A percentile compares a stretch with the other conserved stretches of the same genome.
Conservation (phyloP, 2,888 invertebrate genomes). For the Muscina levida region DNA sequence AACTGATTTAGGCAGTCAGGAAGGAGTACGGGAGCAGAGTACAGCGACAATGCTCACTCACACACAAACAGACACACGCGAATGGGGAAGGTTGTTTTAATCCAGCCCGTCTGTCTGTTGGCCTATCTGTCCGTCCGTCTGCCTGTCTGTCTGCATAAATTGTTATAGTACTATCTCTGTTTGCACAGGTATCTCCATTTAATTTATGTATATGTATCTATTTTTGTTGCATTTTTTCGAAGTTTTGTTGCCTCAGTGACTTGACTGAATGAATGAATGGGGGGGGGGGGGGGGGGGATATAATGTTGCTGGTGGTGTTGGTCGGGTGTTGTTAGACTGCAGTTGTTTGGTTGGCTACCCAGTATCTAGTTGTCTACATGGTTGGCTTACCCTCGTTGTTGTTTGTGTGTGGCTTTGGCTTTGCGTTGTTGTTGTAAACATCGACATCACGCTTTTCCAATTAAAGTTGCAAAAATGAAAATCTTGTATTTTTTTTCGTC, state of each 20-base stretch:
- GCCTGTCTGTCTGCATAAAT: conserved; percentile 9
- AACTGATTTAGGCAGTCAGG: conserved; percentile 48
- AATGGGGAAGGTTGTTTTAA: not conserved
- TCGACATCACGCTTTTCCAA: conserved; percentile 65
- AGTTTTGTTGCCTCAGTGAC: conserved; percentile 25
- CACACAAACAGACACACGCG: not conserved
- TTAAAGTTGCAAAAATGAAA: conserved; percentile 60
- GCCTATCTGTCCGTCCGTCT: conserved; percentile 31
- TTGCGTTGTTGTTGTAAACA: conserved; percentile 36
- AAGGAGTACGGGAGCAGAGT: not conserved
- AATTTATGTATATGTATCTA: conserved; percentile 52
- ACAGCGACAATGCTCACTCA: conserved; percentile 4
- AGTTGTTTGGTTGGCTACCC: conserved; percentile 10
- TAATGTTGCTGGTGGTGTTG: conserved; percentile 8
- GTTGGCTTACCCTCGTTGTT: not conserved
- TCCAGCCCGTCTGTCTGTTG: not conserved
- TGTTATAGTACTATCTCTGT: conserved; percentile 53
- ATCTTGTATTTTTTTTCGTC: conserved; percentile 23
- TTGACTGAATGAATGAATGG: conserved; percentile 7
- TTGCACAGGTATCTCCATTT: conserved; percentile 64
- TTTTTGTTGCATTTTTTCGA: conserved; percentile 38
- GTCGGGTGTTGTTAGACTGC: not conserved
- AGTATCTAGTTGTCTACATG: not conserved
- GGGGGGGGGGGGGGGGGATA: not conserved
- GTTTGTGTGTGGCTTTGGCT: not conserved